phyloP scores from a whole-genome alignment of 1,140 invertebrate species.

The Sesamia nonagrioides region DNA sequence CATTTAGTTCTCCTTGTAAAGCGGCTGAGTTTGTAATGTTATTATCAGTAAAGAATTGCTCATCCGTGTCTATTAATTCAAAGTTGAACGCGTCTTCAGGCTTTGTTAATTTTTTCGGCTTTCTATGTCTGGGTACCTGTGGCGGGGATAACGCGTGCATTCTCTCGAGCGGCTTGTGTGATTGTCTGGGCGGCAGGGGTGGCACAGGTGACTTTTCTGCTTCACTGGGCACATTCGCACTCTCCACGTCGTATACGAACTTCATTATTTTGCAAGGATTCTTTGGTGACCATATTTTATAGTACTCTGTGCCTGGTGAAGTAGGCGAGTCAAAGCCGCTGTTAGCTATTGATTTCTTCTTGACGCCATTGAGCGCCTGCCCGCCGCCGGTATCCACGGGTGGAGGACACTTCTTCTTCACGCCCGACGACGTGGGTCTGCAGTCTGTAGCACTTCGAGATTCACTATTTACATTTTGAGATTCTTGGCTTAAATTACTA shows the following conservation, averaged over 20 bases:
- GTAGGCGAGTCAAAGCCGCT: constrained; percentile 86
- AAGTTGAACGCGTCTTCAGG: constrained; percentile 92
- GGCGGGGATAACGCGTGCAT: constrained; percentile 88
- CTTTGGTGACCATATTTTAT: constrained; percentile 89
- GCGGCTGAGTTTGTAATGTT: constrained; percentile 80
- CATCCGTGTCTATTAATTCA: constrained; percentile 93
- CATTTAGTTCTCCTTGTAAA: constrained; percentile 77
- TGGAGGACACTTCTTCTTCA: constrained; percentile 86
- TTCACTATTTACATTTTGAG: constrained; percentile 83
- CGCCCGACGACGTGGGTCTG: constrained; percentile 81
- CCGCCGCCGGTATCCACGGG: constrained; percentile 83
- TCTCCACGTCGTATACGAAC: constrained; percentile 87
- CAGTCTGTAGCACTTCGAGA: constrained; percentile 76
- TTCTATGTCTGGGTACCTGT: constrained; percentile 88
- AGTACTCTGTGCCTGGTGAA: constrained; percentile 88
- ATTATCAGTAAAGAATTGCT: constrained; percentile 85
- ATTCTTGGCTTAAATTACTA: constrained; percentile 82
- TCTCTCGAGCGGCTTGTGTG: constrained; percentile 90
- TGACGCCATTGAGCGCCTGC: constrained; percentile 78
- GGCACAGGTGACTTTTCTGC: constrained; percentile 84
- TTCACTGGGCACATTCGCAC: constrained; percentile 84
- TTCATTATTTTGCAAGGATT: constrained; percentile 88
- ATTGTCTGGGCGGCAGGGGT: constrained; percentile 83
- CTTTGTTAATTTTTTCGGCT: constrained; percentile 88
- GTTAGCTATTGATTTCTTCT: constrained; percentile 85